Conservation (phyloP, 2,888 invertebrate species). For the Pilophorus perplexus region DNA sequence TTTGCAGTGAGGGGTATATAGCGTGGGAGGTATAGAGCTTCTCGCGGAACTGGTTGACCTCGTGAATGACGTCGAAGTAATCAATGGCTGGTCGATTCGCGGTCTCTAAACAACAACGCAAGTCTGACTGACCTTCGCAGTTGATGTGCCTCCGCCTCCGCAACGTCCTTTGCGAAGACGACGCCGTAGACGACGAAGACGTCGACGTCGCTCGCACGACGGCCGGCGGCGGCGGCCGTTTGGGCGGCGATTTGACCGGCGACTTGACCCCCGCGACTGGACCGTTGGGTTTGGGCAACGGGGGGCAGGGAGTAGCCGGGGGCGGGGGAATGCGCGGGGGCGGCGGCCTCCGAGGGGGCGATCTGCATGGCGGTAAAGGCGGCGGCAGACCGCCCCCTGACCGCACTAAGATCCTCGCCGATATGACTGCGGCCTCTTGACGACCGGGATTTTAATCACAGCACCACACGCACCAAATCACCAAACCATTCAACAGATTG, state of each 20-base stretch:
- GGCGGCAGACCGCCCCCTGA: constrained; percentile 33
- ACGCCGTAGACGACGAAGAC: constrained; percentile 46
- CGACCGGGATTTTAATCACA: too few relatives aligned
- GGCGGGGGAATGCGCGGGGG: constrained; percentile 14
- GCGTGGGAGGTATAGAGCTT: too few relatives aligned
- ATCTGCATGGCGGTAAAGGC: constrained; percentile 32
- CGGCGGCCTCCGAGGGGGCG: constrained; percentile 31
- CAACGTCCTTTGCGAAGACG: constrained; percentile 45
- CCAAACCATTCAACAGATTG: neutral
- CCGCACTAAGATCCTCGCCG: constrained; percentile 33
- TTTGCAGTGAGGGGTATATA: too few relatives aligned
- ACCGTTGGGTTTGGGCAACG: neutral
- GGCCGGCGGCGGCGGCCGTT: constrained; percentile 10
- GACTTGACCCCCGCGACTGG: too few relatives aligned
- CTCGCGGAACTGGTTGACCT: too few relatives aligned
- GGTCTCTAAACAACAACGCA: neutral
- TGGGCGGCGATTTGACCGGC: neutral
- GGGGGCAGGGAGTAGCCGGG: neutral
- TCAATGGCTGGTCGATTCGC: constrained; percentile 19
- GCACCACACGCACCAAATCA: neutral
- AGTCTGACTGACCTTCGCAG: constrained; percentile 42
- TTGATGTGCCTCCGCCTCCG: constrained; percentile 44
- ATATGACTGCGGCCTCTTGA: constrained; percentile 33
- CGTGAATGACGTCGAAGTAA: neutral
- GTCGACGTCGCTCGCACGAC: neutral